Base-by-base conservation (phyloP, 1,140 invertebrate genomes). In the Propsilocerus akamusi region DNA sequence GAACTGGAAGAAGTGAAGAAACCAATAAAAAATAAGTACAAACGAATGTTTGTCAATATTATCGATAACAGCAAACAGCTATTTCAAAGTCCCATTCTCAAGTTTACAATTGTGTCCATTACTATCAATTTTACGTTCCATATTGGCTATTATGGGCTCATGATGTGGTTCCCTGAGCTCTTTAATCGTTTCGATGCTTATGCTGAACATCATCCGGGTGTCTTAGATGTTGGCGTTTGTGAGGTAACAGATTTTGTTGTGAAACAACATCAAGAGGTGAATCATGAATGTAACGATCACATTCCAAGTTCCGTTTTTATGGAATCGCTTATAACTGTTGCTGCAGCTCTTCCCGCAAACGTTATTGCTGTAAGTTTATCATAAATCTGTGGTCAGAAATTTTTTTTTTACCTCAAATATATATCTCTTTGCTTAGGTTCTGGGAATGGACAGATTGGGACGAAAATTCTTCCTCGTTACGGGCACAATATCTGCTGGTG, bases 141-240 rank as follows among this genome's bases (percentile, higher is more conserved):
- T 68, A 87, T 89, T 65, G 85, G 81, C 52, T 90, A 90, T 61
- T 90, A 90, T 58, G 85, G 85, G 46, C 68, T 89, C 20, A 86
- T 88, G 83, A 86, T 90, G 81, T 90, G 86, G 86, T 90, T 90
- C 67, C 86, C 86, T 0, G 86, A 89, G 66, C 72, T 90, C 53
- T 89, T 87, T 67, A 85, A 86, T 62, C 80, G 86, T 37, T 87
- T 87, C 59, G 83, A 88, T 61, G 80, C 83, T 59, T 90, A 73
- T 63, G 72, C 77, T 49, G 71, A 72, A 26, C 70, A 61, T 7
- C 70, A 76, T 62, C 72, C 76, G 46, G 69, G 71, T 47, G 62
- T 64, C 3, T 55, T 72, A 51, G 69, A 71, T 34, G 81, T 83
- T 0, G 76, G 77, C 49, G 82, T 88, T 26, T 89, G 85, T 56